Evolutionary conservation across 2,888 invertebrate genomes (phyloP).

Genomic region (Gymnoscelis rufifasciata): DNA sequence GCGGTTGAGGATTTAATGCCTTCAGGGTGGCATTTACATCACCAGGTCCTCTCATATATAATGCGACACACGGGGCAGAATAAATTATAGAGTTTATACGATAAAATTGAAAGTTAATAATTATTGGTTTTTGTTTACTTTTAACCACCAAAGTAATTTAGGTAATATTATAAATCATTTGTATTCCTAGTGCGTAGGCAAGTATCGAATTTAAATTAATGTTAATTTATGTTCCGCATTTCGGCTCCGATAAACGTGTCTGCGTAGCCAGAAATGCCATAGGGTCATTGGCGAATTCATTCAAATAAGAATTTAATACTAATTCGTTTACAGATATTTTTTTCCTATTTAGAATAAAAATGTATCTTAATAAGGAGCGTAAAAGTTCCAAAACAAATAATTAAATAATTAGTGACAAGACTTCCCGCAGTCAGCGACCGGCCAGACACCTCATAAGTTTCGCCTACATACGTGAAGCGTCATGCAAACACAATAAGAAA

Average conservation of each 20-base stretch:
- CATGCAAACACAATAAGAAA: slow-evolving; percentile 54
- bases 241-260: slow-evolving; percentile 47
- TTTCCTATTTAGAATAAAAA: too few species aligned
- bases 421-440: slow-evolving; percentile 37
- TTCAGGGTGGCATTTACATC: slow-evolving; percentile 71
- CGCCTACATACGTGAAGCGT: slow-evolving; percentile 48
- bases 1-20: slow-evolving; percentile 62
- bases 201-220: slow-evolving; percentile 67
- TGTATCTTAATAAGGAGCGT: neutral
- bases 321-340: too few species aligned
- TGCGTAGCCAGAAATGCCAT: slow-evolving; percentile 34
- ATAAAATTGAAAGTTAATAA: slow-evolving; percentile 29
- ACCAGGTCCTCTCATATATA: slow-evolving; percentile 54
- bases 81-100: slow-evolving; percentile 38
- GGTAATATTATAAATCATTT: slow-evolving; percentile 49
- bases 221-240: slow-evolving; percentile 61
- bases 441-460: slow-evolving; percentile 42
- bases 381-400: slow-evolving; percentile 22
- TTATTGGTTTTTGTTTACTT: slow-evolving; percentile 28
- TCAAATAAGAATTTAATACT: slow-evolving; percentile 36
- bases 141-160: slow-evolving; percentile 36
- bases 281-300: slow-evolving; percentile 60
- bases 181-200: slow-evolving; percentile 57
- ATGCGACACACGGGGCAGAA: slow-evolving; percentile 17
- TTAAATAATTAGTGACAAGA: slow-evolving; percentile 56